Base-by-base conservation (phyloP, 2,113 vertebrate genomes). In the Malurus alboscapulatus region DNA sequence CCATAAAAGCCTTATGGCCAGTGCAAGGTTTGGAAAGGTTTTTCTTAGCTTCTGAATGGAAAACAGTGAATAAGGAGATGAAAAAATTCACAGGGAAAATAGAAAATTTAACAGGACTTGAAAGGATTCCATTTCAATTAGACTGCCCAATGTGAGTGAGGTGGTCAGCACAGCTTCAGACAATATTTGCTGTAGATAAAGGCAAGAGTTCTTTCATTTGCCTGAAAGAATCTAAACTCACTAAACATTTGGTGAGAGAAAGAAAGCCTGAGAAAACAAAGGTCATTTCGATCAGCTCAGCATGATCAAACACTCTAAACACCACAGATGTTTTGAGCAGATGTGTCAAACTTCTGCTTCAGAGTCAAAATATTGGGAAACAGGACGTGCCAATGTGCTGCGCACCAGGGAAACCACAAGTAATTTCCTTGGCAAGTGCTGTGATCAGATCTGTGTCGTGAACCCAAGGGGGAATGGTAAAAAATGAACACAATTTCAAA, bases 241-340 rank as follows among this genome's bases (percentile, higher is more conserved):
- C 24, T 57, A 34, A 88, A 50, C 10, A 38, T 72, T 73, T 69
- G 29, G 63, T 77, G 51, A 88, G 73, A n/a, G 13, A 36, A 80
- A 81, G 73, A 71, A 90, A 50, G 42, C 8, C 45, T 77, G 57
- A 68, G n/a, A 81, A 90, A 62, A 86, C 26, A 80, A 62, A 92
- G 83, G 86, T 94, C 76, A 72, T 77, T 93, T 87, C 17, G n/a
- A 84, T 78, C 61, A 54, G 13, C 57, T 93, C 80, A 84, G 77
- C 34, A 34, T 21, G 59, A 59, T 82, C 84, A 72, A 89, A 62
- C 47, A 54, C 65, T 53, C 18, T 19, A 62, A 69, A 76, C 34
- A 42, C 34, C 48, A 42, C 71, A 69, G 79, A 62, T 62, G 63
- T 55, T 69, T 27, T 13, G 15, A 83, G 71, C 71, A 83, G 78